Conservation (phyloP, 2,113 vertebrate species). For the Plotosus lineatus region DNA sequence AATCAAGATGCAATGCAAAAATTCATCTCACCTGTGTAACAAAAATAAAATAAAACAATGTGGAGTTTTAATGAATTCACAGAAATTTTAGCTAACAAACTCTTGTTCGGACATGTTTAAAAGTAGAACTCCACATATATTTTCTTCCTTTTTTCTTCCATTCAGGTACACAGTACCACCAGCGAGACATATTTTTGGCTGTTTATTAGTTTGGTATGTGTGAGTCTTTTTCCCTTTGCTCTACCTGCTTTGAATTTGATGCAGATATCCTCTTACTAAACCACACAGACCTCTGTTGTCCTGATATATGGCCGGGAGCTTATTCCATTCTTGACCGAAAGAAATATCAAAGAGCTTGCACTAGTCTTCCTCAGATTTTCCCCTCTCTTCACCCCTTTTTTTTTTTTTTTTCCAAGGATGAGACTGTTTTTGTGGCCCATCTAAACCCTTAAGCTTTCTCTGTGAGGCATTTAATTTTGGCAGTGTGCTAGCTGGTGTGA, state of each 20-base stretch:
- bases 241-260: conserved; percentile 65
- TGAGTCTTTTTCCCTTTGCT: conserved; percentile 44
- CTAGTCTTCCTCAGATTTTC: conserved; percentile 34
- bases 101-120: conserved; percentile 32
- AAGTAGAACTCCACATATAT: conserved; percentile 35
- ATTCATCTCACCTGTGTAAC: conserved; percentile 11
- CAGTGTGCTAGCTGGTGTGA: neutral
- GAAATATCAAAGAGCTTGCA: conserved; percentile 62
- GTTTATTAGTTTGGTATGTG: conserved; percentile 56
- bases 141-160: conserved; percentile 54
- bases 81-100: conserved; percentile 3
- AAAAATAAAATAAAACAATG: conserved; percentile 7
- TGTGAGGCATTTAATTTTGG: conserved; percentile 11
- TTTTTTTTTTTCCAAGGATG: conserved; percentile 10
- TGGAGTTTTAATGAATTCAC: conserved; percentile 25
- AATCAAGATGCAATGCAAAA: conserved; percentile 34
- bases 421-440: conserved; percentile 32
- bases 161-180: conserved; percentile 47
- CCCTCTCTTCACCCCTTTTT: neutral
- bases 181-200: conserved; percentile 48
- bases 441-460: conserved; percentile 21
- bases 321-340: conserved; percentile 48
- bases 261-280: conserved; percentile 59
- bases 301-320: conserved; percentile 42
- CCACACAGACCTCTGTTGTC: conserved; percentile 55